Conservation (phyloP, 2,113 vertebrate species). For the Chamaetylas fuelleborni region DNA sequence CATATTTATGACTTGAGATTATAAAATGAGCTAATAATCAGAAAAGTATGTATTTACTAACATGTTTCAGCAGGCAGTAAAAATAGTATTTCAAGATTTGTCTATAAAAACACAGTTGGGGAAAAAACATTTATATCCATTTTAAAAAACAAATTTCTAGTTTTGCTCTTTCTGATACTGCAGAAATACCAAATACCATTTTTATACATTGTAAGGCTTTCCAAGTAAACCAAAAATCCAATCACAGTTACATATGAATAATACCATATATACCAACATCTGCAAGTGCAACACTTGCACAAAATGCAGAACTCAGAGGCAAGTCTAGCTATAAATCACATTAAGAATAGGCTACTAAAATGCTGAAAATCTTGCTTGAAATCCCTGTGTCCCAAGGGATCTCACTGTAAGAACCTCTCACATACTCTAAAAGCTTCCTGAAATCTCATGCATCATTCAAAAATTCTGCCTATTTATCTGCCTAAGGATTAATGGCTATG, state of each 20-base stretch:
- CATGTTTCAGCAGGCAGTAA: background rate
- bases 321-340: background rate
- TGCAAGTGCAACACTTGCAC: background rate
- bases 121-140: background rate
- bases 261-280: background rate
- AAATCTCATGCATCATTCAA: slow-evolving; percentile 7
- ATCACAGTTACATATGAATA: background rate
- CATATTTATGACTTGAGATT: background rate
- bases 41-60: background rate
- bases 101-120: background rate
- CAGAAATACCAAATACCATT: background rate
- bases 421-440: background rate
- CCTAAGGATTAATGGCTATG: slow-evolving; percentile 18
- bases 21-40: background rate
- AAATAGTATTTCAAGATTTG: background rate
- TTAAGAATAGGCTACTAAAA: background rate
- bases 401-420: background rate
- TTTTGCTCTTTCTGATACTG: background rate
- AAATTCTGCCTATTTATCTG: slow-evolving; percentile 21
- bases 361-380: background rate
- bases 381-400: background rate
- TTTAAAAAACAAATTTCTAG: background rate
- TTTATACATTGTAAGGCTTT: background rate
- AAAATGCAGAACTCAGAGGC: background rate
- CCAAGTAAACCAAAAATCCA: background rate